Evolutionary conservation across 2,113 vertebrate genomes (phyloP), one percentile per base, ranked within the genome.

Genomic region (Recurvirostra avosetta): DNA sequence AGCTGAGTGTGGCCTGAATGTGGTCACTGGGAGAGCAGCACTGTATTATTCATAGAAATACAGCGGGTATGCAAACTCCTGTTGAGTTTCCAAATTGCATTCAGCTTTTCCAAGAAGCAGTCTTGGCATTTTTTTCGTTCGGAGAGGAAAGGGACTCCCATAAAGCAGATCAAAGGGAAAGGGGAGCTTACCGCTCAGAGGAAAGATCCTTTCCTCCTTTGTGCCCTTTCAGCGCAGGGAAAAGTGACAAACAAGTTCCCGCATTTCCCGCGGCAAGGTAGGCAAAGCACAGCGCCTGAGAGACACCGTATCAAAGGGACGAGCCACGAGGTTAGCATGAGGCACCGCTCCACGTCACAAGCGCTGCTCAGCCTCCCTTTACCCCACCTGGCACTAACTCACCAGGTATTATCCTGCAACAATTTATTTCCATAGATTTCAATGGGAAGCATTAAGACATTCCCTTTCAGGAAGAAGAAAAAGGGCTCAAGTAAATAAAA

Each of bases 91-190:
- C 88, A 88, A 86, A 93, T 52, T 15, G 12, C 75, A 81, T 80
- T 92, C 82, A 67, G 67, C 23, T 83, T 92, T 97, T 92, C 92
- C 90, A 94, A 88, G 71, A 76, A 93, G 78, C 9, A 68, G 11
- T 50, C 58, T 38, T 47, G 55, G 40, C 40, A 15, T 47, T 38
- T 59, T 91, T 79, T 62, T 70, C 18, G 47, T 75, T 56, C 14
- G 7, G 32, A 55, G 53, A 70, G 92, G 41, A 90, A 88, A 86
- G 71, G 41, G 74, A 65, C 40, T 83, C 73, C 75, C 67, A 70
- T 50, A 79, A 90, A 83, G 58, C 41, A 90, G 88, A 96, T 96
- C 90, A 96, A 96, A 96, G 81, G 34, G 58, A 89, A 72, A 86
- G 12, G 32, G 62, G 23, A 92, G 20, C 55, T 76, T 49, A 70